Percentiles rank a stretch among this genome's conserved stretches.
phyloP scores from a whole-genome alignment of 2,888 invertebrate species.

The Limnephilus rhombicus region DNA sequence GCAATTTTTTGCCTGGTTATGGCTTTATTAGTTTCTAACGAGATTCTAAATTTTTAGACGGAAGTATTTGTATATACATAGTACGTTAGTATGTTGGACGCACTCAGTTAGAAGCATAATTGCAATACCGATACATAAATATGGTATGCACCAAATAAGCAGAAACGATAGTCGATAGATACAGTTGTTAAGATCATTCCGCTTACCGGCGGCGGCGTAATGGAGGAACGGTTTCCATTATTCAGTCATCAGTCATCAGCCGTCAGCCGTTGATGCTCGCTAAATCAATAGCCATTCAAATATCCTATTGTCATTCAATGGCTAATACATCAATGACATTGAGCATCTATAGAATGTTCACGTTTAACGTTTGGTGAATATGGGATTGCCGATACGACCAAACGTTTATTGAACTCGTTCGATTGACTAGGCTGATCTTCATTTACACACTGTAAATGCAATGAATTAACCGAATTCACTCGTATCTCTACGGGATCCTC shows the following conservation, averaged over 20 bases:
- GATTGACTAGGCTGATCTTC: neutral
- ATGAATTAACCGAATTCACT: neutral
- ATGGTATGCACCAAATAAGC: too few relatives aligned
- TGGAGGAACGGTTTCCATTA: slow-evolving; percentile 22
- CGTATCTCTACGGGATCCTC: neutral
- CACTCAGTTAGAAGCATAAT: too few relatives aligned
- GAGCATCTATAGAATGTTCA: neutral
- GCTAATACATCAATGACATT: slow-evolving; percentile 28
- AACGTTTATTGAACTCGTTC: slow-evolving; percentile 14
- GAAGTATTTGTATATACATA: too few relatives aligned
- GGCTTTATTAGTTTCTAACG: too few relatives aligned
- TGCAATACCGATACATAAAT: too few relatives aligned
- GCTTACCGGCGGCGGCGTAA: neutral
- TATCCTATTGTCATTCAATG: neutral
- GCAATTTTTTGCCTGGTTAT: too few relatives aligned
- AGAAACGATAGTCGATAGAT: neutral
- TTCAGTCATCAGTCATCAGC: neutral
- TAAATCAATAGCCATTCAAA: slow-evolving; percentile 37
- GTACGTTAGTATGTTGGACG: too few relatives aligned
- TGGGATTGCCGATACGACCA: neutral
- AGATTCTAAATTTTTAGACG: too few relatives aligned
- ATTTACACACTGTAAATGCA: neutral
- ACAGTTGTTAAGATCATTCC: neutral
- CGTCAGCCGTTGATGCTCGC: neutral
- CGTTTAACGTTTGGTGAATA: neutral